Base-by-base conservation (phyloP, 1,140 invertebrate species). In the Bombus breviceps region DNA sequence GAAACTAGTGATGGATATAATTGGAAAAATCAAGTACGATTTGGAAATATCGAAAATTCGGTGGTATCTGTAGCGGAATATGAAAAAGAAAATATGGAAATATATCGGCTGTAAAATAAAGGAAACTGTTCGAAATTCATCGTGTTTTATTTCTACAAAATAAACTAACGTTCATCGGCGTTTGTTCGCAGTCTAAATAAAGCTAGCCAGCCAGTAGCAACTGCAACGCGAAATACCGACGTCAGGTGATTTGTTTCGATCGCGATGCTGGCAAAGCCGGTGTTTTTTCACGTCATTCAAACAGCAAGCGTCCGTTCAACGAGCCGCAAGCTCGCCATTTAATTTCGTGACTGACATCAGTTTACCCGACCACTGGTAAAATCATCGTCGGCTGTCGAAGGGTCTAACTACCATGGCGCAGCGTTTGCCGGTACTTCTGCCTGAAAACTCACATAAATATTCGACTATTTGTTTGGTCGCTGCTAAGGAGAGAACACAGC, bases 371-470 rank as follows among this genome's bases (percentile, higher is more conserved):
- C 62, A 34, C 72, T 34, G 74, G 74, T 88, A 74, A 57, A 73
- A 85, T 88, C 82, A 88, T 89, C 83, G 62, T 85, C 59, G 66
- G 4, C 59, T 71, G 82, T 81, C 87, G 82, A 85, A 85, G 37
- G 41, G 73, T 47, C 62, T 64, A 18, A 77, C 53, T 47, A 32
- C 69, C 34, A 37, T 25, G 22, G 37, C 47, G 13, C 59, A n/a
- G 12, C 47, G 47, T 78, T 43, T 53, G 82, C 28, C 41, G 32
- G 32, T 57, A 15, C 62, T 73, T 39, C 81, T 79, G 69, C 43
- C 37, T 37, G 85, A 71, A 86, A 85, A 85, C 80, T 79, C 87
- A 53, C 89, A 87, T 91, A 91, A 90, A 90, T 89, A 89, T 41
- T 77, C 59, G 47, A n/a, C 43, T 86, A 80, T 89, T 89, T 89